Evolutionary conservation across 2,888 invertebrate species (phyloP), one percentile per base, ranked within the genome.

Genomic region (Drosophila anceps): DNA sequence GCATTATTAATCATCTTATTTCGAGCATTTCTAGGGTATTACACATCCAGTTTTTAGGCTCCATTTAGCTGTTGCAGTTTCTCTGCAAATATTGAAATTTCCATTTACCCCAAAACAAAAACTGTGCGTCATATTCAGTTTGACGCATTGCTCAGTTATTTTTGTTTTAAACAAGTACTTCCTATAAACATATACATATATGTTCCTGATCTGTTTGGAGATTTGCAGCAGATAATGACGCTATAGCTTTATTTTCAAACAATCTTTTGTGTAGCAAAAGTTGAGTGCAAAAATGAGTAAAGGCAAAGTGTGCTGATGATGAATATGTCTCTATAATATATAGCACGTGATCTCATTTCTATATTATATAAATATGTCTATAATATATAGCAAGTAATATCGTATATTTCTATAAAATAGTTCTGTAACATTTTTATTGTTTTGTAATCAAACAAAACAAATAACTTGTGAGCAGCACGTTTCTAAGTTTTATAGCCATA

Each of bases 61-160:
- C 8, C 33, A 20, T 54, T 43, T 3, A 27, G 6, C 24, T 15
- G 31, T 10, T 50, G 18, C 9, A 46, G 6, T 18, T 12, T 39
- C 15, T 29, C 13, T 37, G 54, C 39, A 46, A 20, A 54, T 48
- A 53, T 54, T 44, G 46, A 59, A 53, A 18, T 12, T 50, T 13
- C 15, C 63, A 20, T 64, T 27, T 35, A 33, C 15, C 4, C 35
- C 4, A 18, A 24, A 7, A 29, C n/a, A 24, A 53, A 35, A 1
- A 10, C 9, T n/a, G 12, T 58, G 27, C 35, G 58, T 58, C 58
- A 58, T 20, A 2, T 35, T 5, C 24, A 27, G 33, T 5, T 33
- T 58, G 58, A 59, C 37, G 48, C 59, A 59, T 27, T n/a, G 13
- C 15, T 8, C 1, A 37, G 15, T 10, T 29, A 39, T 48, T 46